phyloP scores from a whole-genome alignment of 2,113 vertebrate genomes.

The Indri indri region DNA sequence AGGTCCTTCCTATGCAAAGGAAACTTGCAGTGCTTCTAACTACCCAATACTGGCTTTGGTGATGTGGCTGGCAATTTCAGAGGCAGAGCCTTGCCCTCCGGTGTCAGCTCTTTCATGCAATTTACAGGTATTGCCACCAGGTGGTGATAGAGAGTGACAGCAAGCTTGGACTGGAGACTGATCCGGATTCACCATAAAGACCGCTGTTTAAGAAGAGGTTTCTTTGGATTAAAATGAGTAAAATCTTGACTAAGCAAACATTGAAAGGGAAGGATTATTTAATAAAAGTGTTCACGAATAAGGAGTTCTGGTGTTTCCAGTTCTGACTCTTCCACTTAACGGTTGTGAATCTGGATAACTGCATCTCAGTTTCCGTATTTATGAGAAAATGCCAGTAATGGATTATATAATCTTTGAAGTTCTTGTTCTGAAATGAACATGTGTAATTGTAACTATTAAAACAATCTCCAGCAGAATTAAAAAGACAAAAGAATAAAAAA shows the following conservation, averaged over 20 bases:
- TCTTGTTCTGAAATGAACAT: background rate
- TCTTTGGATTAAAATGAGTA: slow-evolving; percentile 11
- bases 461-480: background rate
- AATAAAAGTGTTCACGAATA: background rate
- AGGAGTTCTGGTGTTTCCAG: background rate
- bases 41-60: background rate
- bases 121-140: background rate
- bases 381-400: background rate
- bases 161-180: background rate
- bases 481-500: background rate
- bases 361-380: background rate
- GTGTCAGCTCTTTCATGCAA: background rate
- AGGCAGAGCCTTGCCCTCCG: background rate
- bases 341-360: background rate
- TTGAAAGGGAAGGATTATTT: background rate
- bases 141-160: background rate
- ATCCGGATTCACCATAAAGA: background rate
- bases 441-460: background rate
- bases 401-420: background rate
- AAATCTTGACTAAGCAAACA: background rate
- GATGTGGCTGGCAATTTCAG: background rate
- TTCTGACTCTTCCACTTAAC: background rate
- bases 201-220: background rate
- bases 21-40: background rate
- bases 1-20: background rate